Evolutionary conservation across 2,797 vertebrate species (phyloP), one percentile per base, ranked within the genome.

Genomic region (Craterocephalus amniculus): DNA sequence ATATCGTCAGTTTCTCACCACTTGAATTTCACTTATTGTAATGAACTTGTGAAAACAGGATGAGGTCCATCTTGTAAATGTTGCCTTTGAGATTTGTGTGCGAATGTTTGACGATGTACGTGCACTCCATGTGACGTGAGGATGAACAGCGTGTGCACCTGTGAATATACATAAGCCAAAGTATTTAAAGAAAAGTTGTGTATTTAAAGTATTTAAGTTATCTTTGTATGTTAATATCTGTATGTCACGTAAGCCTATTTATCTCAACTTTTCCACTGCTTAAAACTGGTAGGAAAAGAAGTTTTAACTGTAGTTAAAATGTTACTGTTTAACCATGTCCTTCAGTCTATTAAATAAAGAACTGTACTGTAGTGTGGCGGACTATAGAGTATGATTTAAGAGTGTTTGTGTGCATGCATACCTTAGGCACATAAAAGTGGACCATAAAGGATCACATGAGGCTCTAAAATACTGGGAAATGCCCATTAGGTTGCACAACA

Each of bases 201-300:
- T 94, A 88, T 94, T 93, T 93, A 95, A 29, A 93, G 73, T 92
- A 88, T 94, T 93, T 94, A 95, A 93, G 73, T 92, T 88, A 84
- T 91, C 79, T 92, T 91, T 94, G 88, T 93, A 80, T 89, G 77
- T 90, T 91, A 74, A 76, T 91, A 74, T 85, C 63, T 90, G 78
- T 89, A 78, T 91, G 78, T 92, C 81, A 91, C 90, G 85, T 90
- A 94, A 93, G 85, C 90, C 68, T 93, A 91, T 94, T 92, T 92
- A 90, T 93, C 83, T 66, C 35, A 12, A 72, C 45, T 77, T 81
- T 87, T 89, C 54, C 64, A 79, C 38, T 75, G 72, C 70, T 80
- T 70, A 56, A 80, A 70, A 48, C 0, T 69, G 38, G 18, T 79
- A 71, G 60, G 60, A 86, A 72, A 81, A 45, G 32, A 66, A 67